Base-by-base conservation (phyloP, 2,888 invertebrate species). In the Hylaea fasciaria region DNA sequence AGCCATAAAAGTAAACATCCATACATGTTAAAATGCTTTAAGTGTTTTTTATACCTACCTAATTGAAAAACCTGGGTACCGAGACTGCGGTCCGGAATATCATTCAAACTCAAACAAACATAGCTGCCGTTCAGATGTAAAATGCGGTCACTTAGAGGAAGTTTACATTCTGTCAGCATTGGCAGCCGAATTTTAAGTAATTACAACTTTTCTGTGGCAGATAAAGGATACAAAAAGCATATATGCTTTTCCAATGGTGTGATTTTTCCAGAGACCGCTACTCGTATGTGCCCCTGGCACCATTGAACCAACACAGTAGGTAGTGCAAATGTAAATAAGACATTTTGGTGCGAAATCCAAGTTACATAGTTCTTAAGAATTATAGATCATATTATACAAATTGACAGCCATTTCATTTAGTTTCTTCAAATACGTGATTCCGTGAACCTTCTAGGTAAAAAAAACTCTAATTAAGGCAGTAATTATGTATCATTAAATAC, bases 71-170 rank as follows among this genome's bases (percentile, higher is more conserved):
- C 28, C 7, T 3, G 28, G 28, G n/a, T n/a, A n/a, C n/a, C 35
- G 28, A 13, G 0, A 5, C 22, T 37, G 61, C 22, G 62, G 57
- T 57, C 46, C 57, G 57, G n/a, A 47, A 54, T 29, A 54, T 50
- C n/a, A 37, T 48, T 37, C 4, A 12, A 45, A 54, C 35, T 39
- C n/a, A 37, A 50, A 41, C 37, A 47, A 48, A 43, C 22, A 43
- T 47, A 22, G 28, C 13, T 12, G 40, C 56, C 40, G 29, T 32
- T 57, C 32, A 32, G 29, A 16, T 22, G 45, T 39, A n/a, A 35
- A 22, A 32, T 28, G 22, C 0, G 13, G 37, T 39, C n/a, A 51
- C 8, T 57, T 51, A 40, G 44, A 32, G 16, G 17, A 41, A 46
- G 22, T 57, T 47, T 54, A 29, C 16, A 3, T 32, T 46, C 10